These are phyloP conservation scores for Volucella zonaria DNA, from an alignment of 2,888 invertebrate species.

Conservation along the genomic window DNA sequence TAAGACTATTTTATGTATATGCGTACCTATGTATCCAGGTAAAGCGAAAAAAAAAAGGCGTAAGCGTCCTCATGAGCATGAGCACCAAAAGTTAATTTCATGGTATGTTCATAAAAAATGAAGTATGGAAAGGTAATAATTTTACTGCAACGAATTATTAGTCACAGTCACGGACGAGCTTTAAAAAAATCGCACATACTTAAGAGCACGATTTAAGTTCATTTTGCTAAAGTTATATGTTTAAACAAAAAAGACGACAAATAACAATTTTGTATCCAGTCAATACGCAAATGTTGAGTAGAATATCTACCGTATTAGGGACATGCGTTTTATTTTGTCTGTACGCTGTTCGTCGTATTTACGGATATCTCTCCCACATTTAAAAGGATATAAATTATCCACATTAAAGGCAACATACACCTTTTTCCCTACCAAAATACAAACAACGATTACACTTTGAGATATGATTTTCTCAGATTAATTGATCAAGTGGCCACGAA, in stretches of 20 bases:
- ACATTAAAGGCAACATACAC: constrained; percentile 45
- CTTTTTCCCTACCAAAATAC: not conserved
- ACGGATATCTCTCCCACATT: not conserved
- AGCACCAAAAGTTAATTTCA: constrained; percentile 60
- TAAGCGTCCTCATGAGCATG: constrained; percentile 2
- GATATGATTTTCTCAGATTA: constrained; percentile 43
- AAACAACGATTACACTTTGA: constrained; percentile 35
- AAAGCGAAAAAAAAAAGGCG: constrained; percentile 16
- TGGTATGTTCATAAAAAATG: constrained; percentile 50
- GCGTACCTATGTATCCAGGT: not conserved
- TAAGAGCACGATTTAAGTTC: not conserved
- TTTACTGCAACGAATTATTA: constrained; percentile 48
- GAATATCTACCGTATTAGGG: not conserved
- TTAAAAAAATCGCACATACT: constrained; percentile 29
- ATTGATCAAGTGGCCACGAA: constrained; percentile 21
- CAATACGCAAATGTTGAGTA: too few relatives aligned
- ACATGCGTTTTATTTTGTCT: not conserved
- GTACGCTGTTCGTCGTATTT: not conserved
- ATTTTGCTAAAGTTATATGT: not conserved
- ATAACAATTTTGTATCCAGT: not conserved
- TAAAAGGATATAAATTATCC: constrained; percentile 36
- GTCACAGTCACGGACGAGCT: constrained; percentile 67
- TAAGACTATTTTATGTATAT: constrained; percentile 21
- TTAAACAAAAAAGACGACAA: constrained; percentile 15
- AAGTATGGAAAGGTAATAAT: constrained; percentile 41